phyloP scores from a whole-genome alignment of 2,888 invertebrate genomes.

The Xanthia icteritia region DNA sequence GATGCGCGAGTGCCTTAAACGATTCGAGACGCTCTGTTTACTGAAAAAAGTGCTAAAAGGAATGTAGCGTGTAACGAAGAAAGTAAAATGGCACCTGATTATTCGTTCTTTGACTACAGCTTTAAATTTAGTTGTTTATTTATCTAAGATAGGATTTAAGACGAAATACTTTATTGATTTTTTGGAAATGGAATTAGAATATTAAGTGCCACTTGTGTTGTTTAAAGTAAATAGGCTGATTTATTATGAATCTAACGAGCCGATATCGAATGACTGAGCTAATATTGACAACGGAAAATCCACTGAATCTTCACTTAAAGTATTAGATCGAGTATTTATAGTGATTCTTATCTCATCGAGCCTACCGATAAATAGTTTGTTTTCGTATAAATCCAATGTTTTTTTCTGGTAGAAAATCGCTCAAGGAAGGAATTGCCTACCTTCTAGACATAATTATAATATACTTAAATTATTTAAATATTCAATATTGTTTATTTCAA shows the following conservation, averaged over 20 bases:
- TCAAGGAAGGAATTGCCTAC: not conserved
- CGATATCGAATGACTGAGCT: constrained; percentile 39
- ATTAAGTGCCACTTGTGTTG: constrained; percentile 44
- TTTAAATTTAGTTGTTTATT: constrained; percentile 28
- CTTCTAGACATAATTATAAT: not conserved
- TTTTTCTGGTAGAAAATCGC: not conserved
- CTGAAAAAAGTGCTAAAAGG: constrained; percentile 49
- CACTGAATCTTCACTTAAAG: constrained; percentile 18
- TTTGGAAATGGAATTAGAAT: constrained; percentile 41
- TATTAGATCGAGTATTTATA: not conserved
- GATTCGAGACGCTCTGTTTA: constrained; percentile 57
- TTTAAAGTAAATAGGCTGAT: constrained; percentile 42
- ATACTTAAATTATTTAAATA: no score
- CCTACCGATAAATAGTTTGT: not conserved
- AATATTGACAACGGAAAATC: constrained; percentile 48
- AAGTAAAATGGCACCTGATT: constrained; percentile 38
- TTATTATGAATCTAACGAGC: constrained; percentile 30
- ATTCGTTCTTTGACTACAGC: constrained; percentile 5
- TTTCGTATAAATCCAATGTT: not conserved
- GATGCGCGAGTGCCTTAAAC: constrained; percentile 60
- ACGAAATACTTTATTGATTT: constrained; percentile 11
- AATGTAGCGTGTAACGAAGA: constrained; percentile 41
- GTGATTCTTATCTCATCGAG: not conserved
- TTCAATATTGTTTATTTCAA: no score
- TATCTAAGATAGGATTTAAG: constrained; percentile 13